Evolutionary conservation across 2,888 invertebrate species (phyloP), one percentile per base, ranked within the genome.

Genomic region (Clanis bilineata): DNA sequence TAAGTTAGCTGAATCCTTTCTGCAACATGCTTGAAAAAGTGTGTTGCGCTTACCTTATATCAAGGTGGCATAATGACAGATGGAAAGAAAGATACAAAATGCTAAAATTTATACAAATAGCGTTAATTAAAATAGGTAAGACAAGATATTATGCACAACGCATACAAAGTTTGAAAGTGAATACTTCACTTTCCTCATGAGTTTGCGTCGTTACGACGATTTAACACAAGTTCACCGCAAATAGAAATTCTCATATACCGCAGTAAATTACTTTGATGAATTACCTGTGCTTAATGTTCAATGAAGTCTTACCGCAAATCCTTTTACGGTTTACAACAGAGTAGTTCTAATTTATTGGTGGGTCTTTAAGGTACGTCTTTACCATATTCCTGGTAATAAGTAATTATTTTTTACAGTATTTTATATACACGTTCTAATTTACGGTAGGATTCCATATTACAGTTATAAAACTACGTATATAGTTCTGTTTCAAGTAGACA

Each of bases 141-240:
- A 38, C 21, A 55, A 55, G n/a, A 38, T 10, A 55, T 36, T 22
- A 28, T 28, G 5, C 32, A 6, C 51, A 54, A 36, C 12, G 21
- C 61, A 58, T 57, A 36, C 44, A 62, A 61, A 58, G 54, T 56
- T 60, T 55, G 66, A 69, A 68, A 68, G 69, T 69, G 62, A 45
- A 12, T 23, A 22, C 60, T 58, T 64, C 64, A 68, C 69, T 69
- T 72, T 73, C 64, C 58, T 61, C 44, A 58, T 64, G 47, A 57
- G 63, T 64, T 38, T 57, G 66, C 68, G 67, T 70, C 64, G 67
- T 71, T 71, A 70, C 68, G 64, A 68, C 56, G 63, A 66, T 67
- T 70, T 68, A 64, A 65, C 57, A 65, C 61, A 62, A 68, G 68
- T 68, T 61, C 67, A 69, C 60, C 58, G 61, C 66, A 15, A 59